Percentiles rank a stretch among this genome's conserved stretches.
Conservation (phyloP, 2,113 vertebrate genomes). For the Mirza zaza region DNA sequence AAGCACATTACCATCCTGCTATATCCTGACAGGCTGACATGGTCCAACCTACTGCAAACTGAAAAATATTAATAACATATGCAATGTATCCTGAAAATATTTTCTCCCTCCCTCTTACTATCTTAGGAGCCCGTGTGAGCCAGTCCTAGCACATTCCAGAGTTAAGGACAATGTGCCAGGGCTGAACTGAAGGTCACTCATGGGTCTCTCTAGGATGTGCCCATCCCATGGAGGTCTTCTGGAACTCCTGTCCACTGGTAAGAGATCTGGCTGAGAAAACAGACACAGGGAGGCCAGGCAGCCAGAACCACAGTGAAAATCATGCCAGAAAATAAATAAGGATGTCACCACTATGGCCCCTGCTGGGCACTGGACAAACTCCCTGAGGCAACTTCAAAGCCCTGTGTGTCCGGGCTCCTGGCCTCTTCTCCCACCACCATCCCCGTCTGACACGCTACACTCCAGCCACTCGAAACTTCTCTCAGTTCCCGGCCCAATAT, state of each 20-base stretch:
- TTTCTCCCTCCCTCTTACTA: background rate
- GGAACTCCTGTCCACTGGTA: background rate
- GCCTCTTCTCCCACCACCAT: background rate
- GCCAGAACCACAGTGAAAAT: background rate
- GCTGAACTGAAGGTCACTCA: too few relatives aligned
- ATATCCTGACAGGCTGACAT: too few relatives aligned
- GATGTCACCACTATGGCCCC: background rate
- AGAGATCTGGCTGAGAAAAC: background rate
- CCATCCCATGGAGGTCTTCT: background rate
- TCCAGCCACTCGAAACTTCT: background rate
- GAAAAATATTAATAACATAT: background rate
- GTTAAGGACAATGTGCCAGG: background rate
- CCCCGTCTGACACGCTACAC: too few relatives aligned
- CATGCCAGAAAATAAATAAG: background rate
- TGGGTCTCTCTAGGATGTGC: background rate
- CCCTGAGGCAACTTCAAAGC: background rate
- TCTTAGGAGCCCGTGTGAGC: background rate
- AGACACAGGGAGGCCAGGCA: background rate
- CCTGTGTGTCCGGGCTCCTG: background rate
- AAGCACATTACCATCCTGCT: background rate
- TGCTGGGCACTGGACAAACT: background rate
- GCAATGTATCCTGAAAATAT: background rate
- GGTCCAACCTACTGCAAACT: background rate
- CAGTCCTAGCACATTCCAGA: background rate
- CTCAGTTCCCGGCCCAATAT: background rate